Evolutionary conservation across 2,797 vertebrate species (phyloP).

Genomic region (Melopsittacus undulatus): DNA sequence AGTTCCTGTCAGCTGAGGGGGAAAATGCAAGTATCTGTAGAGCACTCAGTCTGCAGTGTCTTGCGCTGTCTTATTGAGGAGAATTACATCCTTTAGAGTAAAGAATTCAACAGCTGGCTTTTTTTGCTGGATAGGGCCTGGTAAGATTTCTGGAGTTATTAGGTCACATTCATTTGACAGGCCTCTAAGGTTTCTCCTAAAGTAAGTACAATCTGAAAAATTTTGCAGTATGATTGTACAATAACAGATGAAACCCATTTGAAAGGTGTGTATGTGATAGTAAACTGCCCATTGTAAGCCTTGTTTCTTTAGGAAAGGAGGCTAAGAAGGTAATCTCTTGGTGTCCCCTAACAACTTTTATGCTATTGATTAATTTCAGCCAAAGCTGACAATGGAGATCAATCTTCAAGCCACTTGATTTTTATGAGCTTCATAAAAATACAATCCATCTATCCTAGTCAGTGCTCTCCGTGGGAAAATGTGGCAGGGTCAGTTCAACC

Average conservation of each 20-base stretch:
- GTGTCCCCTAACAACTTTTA: background rate
- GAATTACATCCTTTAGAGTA: background rate
- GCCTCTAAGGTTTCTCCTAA: background rate
- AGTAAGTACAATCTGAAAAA: background rate
- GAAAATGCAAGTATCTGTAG: background rate
- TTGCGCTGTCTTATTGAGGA: background rate
- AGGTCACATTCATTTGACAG: background rate
- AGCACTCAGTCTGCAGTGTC: background rate
- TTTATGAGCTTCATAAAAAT: background rate
- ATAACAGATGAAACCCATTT: background rate
- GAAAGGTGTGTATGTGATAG: background rate
- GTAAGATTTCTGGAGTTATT: background rate
- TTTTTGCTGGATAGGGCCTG: background rate
- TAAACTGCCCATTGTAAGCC: background rate
- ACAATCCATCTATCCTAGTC: background rate
- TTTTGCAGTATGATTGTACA: background rate
- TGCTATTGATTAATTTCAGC: background rate
- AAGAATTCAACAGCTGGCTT: background rate
- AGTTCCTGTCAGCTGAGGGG: background rate
- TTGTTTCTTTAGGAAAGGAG: background rate
- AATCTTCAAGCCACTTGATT: background rate
- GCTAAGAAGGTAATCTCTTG: background rate
- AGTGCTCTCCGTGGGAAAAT: background rate
- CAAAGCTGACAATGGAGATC: background rate
- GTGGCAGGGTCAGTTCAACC: background rate